phyloP scores from a whole-genome alignment of 2,888 invertebrate genomes.

The Drosophila nr. perissopoda region DNA sequence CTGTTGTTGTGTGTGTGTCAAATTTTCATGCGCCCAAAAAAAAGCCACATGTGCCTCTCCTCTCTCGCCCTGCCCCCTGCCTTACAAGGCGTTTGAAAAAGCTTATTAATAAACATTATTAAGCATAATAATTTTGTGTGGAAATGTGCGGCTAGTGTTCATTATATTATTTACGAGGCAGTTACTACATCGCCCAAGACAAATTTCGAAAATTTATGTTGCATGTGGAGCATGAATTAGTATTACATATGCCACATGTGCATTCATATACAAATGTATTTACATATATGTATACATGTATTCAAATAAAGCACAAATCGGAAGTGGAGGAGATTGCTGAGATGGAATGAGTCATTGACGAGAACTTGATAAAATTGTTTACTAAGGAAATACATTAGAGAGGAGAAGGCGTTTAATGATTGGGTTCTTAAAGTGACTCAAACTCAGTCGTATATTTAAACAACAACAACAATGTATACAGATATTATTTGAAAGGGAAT shows the following conservation, averaged over 20 bases:
- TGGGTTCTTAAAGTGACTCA: not conserved
- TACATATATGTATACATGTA: not conserved
- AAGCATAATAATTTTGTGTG: slow-evolving; percentile 70
- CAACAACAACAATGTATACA: not conserved
- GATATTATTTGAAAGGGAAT: not conserved
- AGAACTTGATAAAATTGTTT: slow-evolving; percentile 28
- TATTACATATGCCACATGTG: slow-evolving; percentile 35
- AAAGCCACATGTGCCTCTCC: slow-evolving; percentile 9
- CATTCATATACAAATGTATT: slow-evolving; percentile 7
- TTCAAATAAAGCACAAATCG: slow-evolving; percentile 16
- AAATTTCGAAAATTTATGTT: slow-evolving; percentile 64
- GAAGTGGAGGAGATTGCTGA: slow-evolving; percentile 25
- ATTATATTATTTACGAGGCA: slow-evolving; percentile 61
- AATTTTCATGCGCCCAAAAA: slow-evolving; percentile 33
- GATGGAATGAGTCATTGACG: slow-evolving; percentile 39
- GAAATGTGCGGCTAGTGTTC: slow-evolving; percentile 58
- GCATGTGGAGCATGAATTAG: slow-evolving; percentile 24
- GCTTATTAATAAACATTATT: slow-evolving; percentile 73
- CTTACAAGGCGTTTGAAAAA: slow-evolving; percentile 25
- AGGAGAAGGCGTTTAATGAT: not conserved
- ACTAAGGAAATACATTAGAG: not conserved
- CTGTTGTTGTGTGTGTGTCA: slow-evolving; percentile 40
- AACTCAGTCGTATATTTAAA: not conserved
- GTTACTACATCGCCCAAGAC: slow-evolving; percentile 59
- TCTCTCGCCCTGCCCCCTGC: not conserved